Evolutionary conservation across 2,113 vertebrate genomes (phyloP).

Genomic region (Podiceps cristatus): DNA sequence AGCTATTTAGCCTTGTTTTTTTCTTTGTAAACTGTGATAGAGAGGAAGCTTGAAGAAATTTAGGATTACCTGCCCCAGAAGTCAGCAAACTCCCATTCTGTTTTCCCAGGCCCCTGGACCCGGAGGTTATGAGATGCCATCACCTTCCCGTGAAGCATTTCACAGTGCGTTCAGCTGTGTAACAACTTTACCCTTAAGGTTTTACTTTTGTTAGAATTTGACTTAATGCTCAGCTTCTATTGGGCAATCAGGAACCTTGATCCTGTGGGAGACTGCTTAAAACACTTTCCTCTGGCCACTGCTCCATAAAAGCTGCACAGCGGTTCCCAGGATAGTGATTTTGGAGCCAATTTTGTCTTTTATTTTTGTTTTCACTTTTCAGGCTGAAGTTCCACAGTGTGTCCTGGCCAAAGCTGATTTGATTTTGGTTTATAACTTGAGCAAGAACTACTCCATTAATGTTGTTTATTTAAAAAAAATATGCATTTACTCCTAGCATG

Average conservation of each 20-base stretch:
- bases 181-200: background rate
- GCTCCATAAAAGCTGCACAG: background rate
- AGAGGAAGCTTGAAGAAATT: background rate
- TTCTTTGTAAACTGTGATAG: background rate
- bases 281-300: background rate
- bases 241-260: background rate
- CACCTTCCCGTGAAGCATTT: background rate
- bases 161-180: background rate
- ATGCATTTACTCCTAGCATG: background rate
- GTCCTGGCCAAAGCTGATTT: background rate
- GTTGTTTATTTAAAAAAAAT: background rate
- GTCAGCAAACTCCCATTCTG: background rate
- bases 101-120: background rate
- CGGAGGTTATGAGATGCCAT: background rate
- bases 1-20: background rate
- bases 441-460: background rate
- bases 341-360: background rate
- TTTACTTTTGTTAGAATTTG: conserved; percentile 5
- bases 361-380: background rate
- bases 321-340: background rate
- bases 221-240: background rate
- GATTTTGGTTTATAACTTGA: background rate
- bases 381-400: background rate
- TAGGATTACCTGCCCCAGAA: background rate
- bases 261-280: background rate